Percentiles rank a stretch among this genome's conserved stretches.
Evolutionary conservation across 1,140 invertebrate genomes (phyloP).

Genomic region (Lordiphosa collinella): DNA sequence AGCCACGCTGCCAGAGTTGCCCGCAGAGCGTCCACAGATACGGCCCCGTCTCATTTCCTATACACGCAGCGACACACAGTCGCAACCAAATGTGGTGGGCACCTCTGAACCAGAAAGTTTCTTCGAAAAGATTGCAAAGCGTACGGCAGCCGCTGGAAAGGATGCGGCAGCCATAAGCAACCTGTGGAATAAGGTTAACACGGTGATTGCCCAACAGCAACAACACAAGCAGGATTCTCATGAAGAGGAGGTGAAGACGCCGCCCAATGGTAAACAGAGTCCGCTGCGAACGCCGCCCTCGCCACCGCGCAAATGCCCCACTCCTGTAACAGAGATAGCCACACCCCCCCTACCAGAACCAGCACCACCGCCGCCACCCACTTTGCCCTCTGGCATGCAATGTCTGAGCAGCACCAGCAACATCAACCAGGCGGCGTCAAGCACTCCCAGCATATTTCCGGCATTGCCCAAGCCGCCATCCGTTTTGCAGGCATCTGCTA

Average conservation of each 20-base stretch:
- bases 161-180: conserved; percentile 51
- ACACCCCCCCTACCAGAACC: conserved; percentile 5
- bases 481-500: conserved; percentile 56
- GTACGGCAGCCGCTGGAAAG: conserved; percentile 55
- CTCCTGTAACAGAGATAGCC: conserved; percentile 5
- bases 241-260: neutral
- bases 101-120: conserved; percentile 52
- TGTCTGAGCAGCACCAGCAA: conserved; percentile 48
- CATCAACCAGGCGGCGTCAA: conserved; percentile 21
- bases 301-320: conserved; percentile 27
- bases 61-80: conserved; percentile 46
- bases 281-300: conserved; percentile 13
- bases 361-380: neutral
- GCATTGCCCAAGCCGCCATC: conserved; percentile 61
- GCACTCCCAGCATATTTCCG: conserved; percentile 40
- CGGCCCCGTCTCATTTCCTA: conserved; percentile 56
- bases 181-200: conserved; percentile 64
- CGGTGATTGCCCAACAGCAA: conserved; percentile 48
- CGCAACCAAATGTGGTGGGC: conserved; percentile 28
- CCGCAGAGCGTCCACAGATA: conserved; percentile 68
- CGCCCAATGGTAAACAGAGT: conserved; percentile 28
- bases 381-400: conserved; percentile 22
- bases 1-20: conserved; percentile 63
- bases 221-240: conserved; percentile 16
- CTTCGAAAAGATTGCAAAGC: conserved; percentile 69